phyloP scores from a whole-genome alignment of 2,888 invertebrate genomes.

The Tetramorium bicarinatum region DNA sequence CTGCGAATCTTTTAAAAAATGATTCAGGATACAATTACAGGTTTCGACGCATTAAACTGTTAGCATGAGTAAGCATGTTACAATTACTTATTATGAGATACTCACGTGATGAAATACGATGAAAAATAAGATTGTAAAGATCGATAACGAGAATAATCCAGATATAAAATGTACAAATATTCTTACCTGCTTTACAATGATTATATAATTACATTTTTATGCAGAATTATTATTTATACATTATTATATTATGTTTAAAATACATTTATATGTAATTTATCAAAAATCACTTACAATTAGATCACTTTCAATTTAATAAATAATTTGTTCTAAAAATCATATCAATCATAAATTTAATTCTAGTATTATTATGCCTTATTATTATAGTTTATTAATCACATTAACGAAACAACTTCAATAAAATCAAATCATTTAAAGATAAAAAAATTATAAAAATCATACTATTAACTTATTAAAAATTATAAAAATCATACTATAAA shows the following conservation, averaged over 20 bases:
- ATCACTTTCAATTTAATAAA: neutral
- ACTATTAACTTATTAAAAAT: neutral
- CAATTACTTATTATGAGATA: neutral
- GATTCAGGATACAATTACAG: neutral
- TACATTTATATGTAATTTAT: neutral
- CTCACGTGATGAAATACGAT: too few species aligned
- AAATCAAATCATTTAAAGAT: neutral
- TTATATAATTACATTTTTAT: neutral
- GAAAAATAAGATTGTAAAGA: too few species aligned
- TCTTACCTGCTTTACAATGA: neutral
- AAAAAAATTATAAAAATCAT: neutral
- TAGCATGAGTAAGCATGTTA: slow-evolving; percentile 23
- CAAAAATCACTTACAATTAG: neutral
- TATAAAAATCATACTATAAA: neutral
- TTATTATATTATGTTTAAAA: too few species aligned
- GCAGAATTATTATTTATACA: neutral
- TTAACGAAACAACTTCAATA: neutral
- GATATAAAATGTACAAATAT: neutral
- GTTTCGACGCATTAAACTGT: neutral
- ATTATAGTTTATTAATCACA: neutral
- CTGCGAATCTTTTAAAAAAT: neutral
- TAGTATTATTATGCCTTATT: neutral
- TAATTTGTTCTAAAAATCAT: neutral
- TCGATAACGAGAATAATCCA: too few species aligned
- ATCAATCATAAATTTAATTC: neutral